Conservation (phyloP, 2,888 invertebrate genomes). For the Notodonta dromedarius region DNA sequence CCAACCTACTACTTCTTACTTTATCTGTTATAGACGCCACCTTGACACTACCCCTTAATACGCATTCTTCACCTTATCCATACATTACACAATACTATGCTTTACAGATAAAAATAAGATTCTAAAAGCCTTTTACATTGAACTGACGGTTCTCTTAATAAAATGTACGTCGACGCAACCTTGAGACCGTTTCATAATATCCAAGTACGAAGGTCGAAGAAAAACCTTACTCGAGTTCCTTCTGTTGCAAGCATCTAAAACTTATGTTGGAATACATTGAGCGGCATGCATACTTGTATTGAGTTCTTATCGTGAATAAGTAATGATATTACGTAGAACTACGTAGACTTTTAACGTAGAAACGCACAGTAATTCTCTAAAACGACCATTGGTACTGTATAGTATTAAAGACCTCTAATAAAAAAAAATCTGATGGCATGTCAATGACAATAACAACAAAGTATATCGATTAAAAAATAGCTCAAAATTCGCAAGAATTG, state of each 20-base stretch:
- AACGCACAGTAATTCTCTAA: not conserved
- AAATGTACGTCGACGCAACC: constrained; percentile 10
- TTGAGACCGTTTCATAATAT: constrained; percentile 10
- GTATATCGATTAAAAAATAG: no score
- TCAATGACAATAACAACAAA: no score
- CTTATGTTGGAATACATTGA: constrained; percentile 18
- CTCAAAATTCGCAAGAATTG: no score
- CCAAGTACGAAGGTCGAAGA: constrained; percentile 13
- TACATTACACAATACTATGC: no score
- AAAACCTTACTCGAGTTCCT: constrained; percentile 9
- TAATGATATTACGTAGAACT: constrained; percentile 40
- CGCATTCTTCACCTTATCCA: no score
- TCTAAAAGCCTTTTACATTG: not conserved
- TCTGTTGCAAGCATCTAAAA: constrained; percentile 13
- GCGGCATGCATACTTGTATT: constrained; percentile 22
- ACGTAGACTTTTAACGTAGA: constrained; percentile 13
- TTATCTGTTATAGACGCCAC: no score
- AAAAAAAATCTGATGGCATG: no score
- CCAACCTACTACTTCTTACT: no score
- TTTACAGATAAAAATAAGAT: not conserved
- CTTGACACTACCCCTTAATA: no score
- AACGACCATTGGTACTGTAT: no score
- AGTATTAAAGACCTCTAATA: no score
- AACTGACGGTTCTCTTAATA: not conserved
- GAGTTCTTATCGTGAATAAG: constrained; percentile 46